These are phyloP conservation scores for Proisotoma minuta DNA, from an alignment of 2,888 invertebrate species.

Conservation along the genomic window DNA sequence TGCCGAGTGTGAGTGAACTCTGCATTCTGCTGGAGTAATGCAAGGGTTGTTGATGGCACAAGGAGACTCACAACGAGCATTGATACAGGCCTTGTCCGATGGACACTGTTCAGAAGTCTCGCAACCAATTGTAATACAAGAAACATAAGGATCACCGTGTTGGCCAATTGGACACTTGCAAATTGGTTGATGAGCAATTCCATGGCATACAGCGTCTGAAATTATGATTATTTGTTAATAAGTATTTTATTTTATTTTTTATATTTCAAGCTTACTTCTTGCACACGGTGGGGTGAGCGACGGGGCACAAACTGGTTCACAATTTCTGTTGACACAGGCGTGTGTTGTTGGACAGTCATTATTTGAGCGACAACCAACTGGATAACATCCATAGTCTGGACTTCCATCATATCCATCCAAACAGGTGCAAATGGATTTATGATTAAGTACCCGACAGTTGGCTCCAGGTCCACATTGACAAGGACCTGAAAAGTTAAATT, in stretches of 20 bases:
- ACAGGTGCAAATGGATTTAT: slow-evolving; percentile 52
- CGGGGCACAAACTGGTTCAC: slow-evolving; percentile 67
- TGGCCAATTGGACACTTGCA: slow-evolving; percentile 50
- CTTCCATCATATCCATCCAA: slow-evolving; percentile 48
- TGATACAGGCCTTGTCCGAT: slow-evolving; percentile 71
- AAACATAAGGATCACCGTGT: slow-evolving; percentile 48
- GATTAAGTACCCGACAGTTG: slow-evolving; percentile 49
- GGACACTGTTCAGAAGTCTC: slow-evolving; percentile 83
- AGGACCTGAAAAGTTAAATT: too few species aligned
- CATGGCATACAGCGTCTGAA: slow-evolving; percentile 47
- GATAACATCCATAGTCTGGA: slow-evolving; percentile 46
- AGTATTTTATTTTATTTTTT: neutral
- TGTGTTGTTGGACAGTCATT: slow-evolving; percentile 76
- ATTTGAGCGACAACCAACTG: slow-evolving; percentile 66
- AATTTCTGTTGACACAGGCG: slow-evolving; percentile 75
- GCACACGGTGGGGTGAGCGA: slow-evolving; percentile 49
- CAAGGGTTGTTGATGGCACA: slow-evolving; percentile 74
- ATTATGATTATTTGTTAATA: neutral
- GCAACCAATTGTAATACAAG: slow-evolving; percentile 63
- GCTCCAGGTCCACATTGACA: slow-evolving; percentile 71
- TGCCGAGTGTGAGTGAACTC: slow-evolving; percentile 73
- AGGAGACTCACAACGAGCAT: slow-evolving; percentile 53
- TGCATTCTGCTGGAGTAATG: slow-evolving; percentile 66
- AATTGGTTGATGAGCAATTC: slow-evolving; percentile 48
- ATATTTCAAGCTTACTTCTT: slow-evolving; percentile 33